Evolutionary conservation across 2,888 invertebrate genomes (phyloP), one percentile per base, ranked within the genome.

Genomic region (Chironomus riparius): DNA sequence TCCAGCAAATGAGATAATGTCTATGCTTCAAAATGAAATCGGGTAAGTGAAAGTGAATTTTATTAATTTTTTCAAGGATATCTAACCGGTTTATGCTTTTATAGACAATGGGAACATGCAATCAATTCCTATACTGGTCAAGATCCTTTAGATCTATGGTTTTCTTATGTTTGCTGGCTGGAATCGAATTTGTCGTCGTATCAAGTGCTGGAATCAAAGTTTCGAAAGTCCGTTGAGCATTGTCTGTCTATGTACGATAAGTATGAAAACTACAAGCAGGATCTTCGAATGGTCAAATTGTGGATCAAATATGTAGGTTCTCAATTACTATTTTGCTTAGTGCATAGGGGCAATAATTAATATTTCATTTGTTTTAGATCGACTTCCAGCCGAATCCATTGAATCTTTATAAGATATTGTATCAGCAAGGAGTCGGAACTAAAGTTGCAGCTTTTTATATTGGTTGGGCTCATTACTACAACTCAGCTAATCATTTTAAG

Each of bases 261-360:
- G 82, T 90, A 92, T 81, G 87, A 88, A 70, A 88, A 88, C 79
- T 97, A 97, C 82, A 89, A 88, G 79, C 94, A 97, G 85, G 97
- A 98, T 83, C 86, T 89, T 73, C 87, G 97, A 82, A 92, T 92
- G 83, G 89, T 97, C 77, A 91, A 93, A 79, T 85, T 97, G 24
- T 95, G 95, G 92, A 90, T 96, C 28, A 97, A 95, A 89, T 95
- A 92, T 88, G 94, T 95, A 86, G 89, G 92, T 87, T 38, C n/a
- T n/a, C n/a, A n/a, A n/a, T n/a, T n/a, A n/a, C n/a, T n/a, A n/a
- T n/a, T n/a, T n/a, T n/a, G n/a, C n/a, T n/a, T n/a, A n/a, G n/a
- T n/a, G n/a, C n/a, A n/a, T n/a, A n/a, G n/a, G n/a, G n/a, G n/a
- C n/a, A n/a, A n/a, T n/a, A n/a, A n/a, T n/a, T n/a, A n/a, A n/a